Conservation (phyloP, 2,888 invertebrate species). For the Heliconius sara region DNA sequence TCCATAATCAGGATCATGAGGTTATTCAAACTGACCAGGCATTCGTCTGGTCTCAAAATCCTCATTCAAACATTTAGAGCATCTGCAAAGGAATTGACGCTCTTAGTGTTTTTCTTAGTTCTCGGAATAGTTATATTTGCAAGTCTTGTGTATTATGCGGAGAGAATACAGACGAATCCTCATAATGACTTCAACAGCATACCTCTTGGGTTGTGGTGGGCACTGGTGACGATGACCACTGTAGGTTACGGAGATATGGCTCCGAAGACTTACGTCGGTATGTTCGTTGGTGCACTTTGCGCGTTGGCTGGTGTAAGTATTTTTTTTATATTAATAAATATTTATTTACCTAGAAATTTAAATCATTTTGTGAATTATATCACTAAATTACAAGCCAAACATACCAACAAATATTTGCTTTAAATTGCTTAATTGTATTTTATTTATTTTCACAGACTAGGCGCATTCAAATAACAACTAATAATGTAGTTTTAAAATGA, state of each 20-base stretch:
- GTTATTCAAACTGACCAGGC: constrained; percentile 97
- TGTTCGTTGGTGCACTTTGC: constrained; percentile 99
- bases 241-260: constrained; percentile 99
- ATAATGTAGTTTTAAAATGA: background rate
- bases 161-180: constrained; percentile 96
- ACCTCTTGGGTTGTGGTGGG: constrained; percentile 99
- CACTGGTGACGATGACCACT: constrained; percentile 99
- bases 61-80: constrained; percentile 99
- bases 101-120: constrained; percentile 98
- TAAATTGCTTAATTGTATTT: background rate
- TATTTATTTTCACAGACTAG: background rate
- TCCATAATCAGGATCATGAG: constrained; percentile 99
- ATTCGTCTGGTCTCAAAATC: constrained; percentile 98
- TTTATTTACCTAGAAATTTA: background rate
- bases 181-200: constrained; percentile 99
- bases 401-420: background rate
- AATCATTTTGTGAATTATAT: background rate
- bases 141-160: constrained; percentile 98
- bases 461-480: background rate
- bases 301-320: constrained; percentile 96
- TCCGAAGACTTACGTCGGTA: constrained; percentile 98
- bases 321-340: background rate
- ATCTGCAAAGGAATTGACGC: constrained; percentile 97
- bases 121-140: constrained; percentile 99
- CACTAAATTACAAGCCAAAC: background rate